Percentiles rank a stretch among this genome's conserved stretches.
Conservation (phyloP, 2,797 vertebrate genomes). For the Lacerta agilis region DNA sequence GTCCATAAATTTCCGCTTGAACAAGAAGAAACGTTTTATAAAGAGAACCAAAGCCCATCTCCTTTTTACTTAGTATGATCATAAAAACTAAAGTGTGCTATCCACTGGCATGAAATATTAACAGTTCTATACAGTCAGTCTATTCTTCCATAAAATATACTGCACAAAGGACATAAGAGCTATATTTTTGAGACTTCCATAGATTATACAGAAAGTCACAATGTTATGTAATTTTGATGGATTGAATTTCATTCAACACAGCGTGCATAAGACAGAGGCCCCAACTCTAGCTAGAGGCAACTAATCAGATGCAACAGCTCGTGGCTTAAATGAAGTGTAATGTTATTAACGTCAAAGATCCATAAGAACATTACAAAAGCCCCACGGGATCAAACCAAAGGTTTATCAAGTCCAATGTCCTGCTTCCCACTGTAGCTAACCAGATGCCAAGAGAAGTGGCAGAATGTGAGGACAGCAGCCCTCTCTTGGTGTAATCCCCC, state of each 20-base stretch:
- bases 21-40: background rate
- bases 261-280: background rate
- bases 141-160: slow-evolving; percentile 5
- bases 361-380: background rate
- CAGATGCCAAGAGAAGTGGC: too few relatives aligned
- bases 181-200: slow-evolving; percentile 14
- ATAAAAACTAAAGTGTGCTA: background rate
- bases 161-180: background rate
- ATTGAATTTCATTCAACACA: background rate
- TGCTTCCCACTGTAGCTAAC: background rate
- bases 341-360: background rate
- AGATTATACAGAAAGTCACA: background rate
- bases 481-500: background rate
- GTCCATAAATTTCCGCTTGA: slow-evolving; percentile 13
- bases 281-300: background rate
- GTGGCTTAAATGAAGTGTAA: background rate
- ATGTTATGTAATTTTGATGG: background rate
- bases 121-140: background rate
- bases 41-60: slow-evolving; percentile 4
- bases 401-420: background rate
- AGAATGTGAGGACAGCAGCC: background rate
- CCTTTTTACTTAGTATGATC: slow-evolving; percentile 25
- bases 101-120: slow-evolving; percentile 40
- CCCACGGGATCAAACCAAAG: background rate
- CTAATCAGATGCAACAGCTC: background rate